Base-by-base conservation (phyloP, 2,797 vertebrate species). In the Danionella dracula region DNA sequence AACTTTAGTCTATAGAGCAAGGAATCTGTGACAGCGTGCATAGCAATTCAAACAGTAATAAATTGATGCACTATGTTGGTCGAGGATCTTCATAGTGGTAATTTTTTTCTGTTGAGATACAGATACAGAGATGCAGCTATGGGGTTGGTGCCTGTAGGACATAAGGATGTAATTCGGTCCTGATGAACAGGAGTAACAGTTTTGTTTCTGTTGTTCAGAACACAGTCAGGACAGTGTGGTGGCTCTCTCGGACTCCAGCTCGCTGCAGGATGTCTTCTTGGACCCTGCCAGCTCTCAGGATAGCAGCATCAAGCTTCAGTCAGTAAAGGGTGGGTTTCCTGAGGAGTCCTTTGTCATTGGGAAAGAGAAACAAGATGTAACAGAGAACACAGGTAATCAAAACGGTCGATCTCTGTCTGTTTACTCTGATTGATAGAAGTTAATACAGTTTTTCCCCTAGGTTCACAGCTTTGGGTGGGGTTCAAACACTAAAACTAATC, bases 151-250 rank as follows among this genome's bases (percentile, higher is more conserved):
- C 23, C 23, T 27, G 23, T 3, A 3, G 23, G 6, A 27, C 3
- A 27, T 27, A 27, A 27, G 3, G 23, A 3, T 27, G 23, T 27
- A 6, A 6, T 27, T 27, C 23, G 6, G 60, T 53, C 11, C 62
- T 64, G 45, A 77, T 67, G 81, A 58, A 56, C 13, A 20, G 54
- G 17, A 64, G 21, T 83, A 35, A 74, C 54, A 72, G 32, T 69
- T 15, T 66, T 40, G 15, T 71, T 1, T 66, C 27, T 56, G 20
- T 65, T 50, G 12, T 19, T 16, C 87, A 99, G 97, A 99, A 66
- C 92, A 93, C 79, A 99, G 97, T 82, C 97, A 96, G 85, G 97
- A 99, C 84, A 99, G 97, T 62, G 92, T 91, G 20, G 92, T 93
- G 1, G 93, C 94, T 16, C 87, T 99, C 16, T 99, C 97, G 0